Base-by-base conservation (phyloP, 2,797 vertebrate species). In the Parauchenoglanis ngamensis region DNA sequence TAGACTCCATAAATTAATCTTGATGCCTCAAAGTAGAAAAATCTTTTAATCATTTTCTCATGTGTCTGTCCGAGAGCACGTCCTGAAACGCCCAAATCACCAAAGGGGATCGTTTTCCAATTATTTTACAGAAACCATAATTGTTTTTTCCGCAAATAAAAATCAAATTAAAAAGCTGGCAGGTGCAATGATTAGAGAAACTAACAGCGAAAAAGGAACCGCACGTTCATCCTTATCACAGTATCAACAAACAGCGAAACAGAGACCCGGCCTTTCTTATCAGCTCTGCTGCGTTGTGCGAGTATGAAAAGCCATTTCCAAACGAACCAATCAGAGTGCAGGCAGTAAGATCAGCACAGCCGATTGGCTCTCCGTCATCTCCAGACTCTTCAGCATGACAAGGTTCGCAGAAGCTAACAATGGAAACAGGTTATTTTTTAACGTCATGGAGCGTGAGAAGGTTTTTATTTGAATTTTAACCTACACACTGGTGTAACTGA, bases 231-330 rank as follows among this genome's bases (percentile, higher is more conserved):
- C 61, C 81, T 84, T 89, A 86, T 89, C 88, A 46, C 46, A 84
- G 46, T 52, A 86, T 89, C 81, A 86, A 79, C 85, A 86, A 46
- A 61, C 72, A 25, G 81, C 44, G 87, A 31, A 83, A 56, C 70
- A 56, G 56, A 54, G 49, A 83, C 46, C 54, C 28, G 17, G 28
- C 13, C 12, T 61, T 86, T 79, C 88, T 89, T 89, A 86, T 87
- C 85, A 80, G 85, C 49, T 19, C 10, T 49, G 3, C 35, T 35
- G 31, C 65, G 2, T 4, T 19, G 75, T 17, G 52, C 61, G 67
- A 85, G 67, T 17, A 15, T 11, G 44, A 7, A 46, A 21, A 54
- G 57, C 57, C 17, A 35, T 70, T 59, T 44, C 1, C 19, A 57
- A 78, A 57, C 15, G 7, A 3, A 68, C 86, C 81, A 87, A 78